Base-by-base conservation (phyloP, 2,113 vertebrate species). In the Monopterus albus region DNA sequence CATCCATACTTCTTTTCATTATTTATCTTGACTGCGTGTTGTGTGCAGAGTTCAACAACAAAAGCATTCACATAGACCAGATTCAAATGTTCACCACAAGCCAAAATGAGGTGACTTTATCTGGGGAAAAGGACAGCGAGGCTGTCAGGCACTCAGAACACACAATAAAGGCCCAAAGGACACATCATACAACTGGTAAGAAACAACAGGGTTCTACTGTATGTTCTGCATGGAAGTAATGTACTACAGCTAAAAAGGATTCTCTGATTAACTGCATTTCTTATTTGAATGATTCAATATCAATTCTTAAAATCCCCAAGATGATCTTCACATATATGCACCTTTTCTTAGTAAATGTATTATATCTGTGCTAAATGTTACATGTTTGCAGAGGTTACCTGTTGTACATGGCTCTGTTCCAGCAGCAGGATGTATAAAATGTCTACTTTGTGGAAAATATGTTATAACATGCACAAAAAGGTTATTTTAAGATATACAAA, bases 121-220 rank as follows among this genome's bases (percentile, higher is more conserved):
- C 21, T 9, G 35, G 45, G 2, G 73, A 21, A 73, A 62, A 62
- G 17, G 39, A 38, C 3, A 14, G 26, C 26, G 56, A 26, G 20
- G 55, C 53, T 29, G 26, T 39, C 13, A 63, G 7, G 39, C 2
- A 4, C 6, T 6, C 17, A 60, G 21, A 0, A 12, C 36, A 18
- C 28, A 65, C 4, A 57, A 85, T 25, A 52, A 83, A 76, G 20
- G 78, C 39, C 28, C 62, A 73, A 0, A 8, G 56, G 66, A 75
- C 69, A 55, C 26, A 47, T 23, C 8, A 39, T 7, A 2, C 21
- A 40, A 39, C 59, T 45, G 87, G 87, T 89, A 63, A 66, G 67
- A 50, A 29, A 60, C 26, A 40, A 18, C 18, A 33, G 11, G 8
- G 36, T 18, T 23, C 23, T 33, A 33, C 2, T 60, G 46, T 33